Conservation (phyloP, 2,888 invertebrate species). For the Cactoblastis cactorum region DNA sequence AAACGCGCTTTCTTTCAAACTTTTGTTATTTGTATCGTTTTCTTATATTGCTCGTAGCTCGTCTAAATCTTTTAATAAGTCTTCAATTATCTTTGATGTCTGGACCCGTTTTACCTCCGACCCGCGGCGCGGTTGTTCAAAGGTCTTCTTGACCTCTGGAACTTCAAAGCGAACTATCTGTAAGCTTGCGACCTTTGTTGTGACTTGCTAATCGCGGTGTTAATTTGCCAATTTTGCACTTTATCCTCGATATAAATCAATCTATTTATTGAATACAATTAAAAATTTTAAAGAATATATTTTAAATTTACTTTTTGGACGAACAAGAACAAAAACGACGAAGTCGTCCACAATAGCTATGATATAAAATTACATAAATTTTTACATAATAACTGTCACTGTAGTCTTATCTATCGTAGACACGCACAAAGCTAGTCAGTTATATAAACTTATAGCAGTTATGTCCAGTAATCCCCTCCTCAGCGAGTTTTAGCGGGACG, state of each 20-base stretch:
- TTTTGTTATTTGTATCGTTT: constrained; percentile 10
- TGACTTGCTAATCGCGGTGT: constrained; percentile 29
- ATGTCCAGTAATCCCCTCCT: not conserved
- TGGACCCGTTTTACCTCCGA: constrained; percentile 67
- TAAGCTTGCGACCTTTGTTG: constrained; percentile 43
- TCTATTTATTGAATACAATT: not conserved
- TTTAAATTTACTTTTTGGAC: too few species aligned
- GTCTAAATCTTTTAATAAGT: constrained; percentile 53
- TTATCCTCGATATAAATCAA: not conserved
- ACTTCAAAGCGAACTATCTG: constrained; percentile 64
- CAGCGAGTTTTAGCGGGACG: not conserved
- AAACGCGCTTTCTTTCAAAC: not conserved
- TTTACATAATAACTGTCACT: too few species aligned
- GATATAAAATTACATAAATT: too few species aligned
- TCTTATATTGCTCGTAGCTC: constrained; percentile 18
- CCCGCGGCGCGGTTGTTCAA: constrained; percentile 47
- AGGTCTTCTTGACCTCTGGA: constrained; percentile 43
- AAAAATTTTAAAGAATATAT: too few species aligned
- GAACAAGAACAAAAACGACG: too few species aligned
- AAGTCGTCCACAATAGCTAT: too few species aligned
- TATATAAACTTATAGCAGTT: too few species aligned
- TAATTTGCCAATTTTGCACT: constrained; percentile 18
- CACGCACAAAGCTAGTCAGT: too few species aligned
- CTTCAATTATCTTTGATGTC: constrained; percentile 64
- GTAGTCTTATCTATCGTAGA: too few species aligned